phyloP scores from a whole-genome alignment of 2,888 invertebrate species.

The Cabera pusaria region DNA sequence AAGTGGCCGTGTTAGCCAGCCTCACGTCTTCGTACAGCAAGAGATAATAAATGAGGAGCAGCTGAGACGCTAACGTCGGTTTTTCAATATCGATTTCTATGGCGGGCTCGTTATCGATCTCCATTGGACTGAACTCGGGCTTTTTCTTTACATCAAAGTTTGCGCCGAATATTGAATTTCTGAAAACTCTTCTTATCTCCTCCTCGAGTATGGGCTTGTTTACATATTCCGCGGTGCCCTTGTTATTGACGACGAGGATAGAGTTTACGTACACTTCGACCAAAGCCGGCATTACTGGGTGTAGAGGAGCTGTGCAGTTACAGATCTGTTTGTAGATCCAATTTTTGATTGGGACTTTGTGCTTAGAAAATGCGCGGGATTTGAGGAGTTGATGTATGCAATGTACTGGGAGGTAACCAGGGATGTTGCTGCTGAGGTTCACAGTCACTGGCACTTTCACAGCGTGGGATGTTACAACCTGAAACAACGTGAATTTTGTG shows the following conservation, averaged over 20 bases:
- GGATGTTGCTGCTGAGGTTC: slow-evolving; percentile 93
- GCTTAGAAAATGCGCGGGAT: slow-evolving; percentile 96
- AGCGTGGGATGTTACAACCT: slow-evolving; percentile 96
- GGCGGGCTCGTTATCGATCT: slow-evolving; percentile 80
- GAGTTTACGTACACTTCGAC: slow-evolving; percentile 98
- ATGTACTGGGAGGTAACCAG: slow-evolving; percentile 97
- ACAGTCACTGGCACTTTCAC: slow-evolving; percentile 97
- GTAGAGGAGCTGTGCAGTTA: slow-evolving; percentile 93
- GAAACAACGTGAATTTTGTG: too few relatives aligned
- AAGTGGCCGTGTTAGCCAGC: slow-evolving; percentile 87
- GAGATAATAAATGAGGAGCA: slow-evolving; percentile 95
- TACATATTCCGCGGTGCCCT: slow-evolving; percentile 88
- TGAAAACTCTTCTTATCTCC: slow-evolving; percentile 93
- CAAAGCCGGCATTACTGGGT: slow-evolving; percentile 95
- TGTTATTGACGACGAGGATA: slow-evolving; percentile 88
- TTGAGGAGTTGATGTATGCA: slow-evolving; percentile 98
- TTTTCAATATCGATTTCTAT: slow-evolving; percentile 83
- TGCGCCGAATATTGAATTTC: slow-evolving; percentile 89
- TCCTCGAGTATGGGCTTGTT: slow-evolving; percentile 96
- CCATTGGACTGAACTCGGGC: slow-evolving; percentile 72
- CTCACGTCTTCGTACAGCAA: slow-evolving; percentile 96
- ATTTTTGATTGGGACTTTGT: slow-evolving; percentile 97
- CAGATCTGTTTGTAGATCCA: slow-evolving; percentile 98
- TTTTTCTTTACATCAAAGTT: slow-evolving; percentile 85
- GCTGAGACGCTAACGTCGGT: slow-evolving; percentile 91